Evolutionary conservation across 2,113 vertebrate genomes (phyloP).

Genomic region (Oreochromis tanganicae): DNA sequence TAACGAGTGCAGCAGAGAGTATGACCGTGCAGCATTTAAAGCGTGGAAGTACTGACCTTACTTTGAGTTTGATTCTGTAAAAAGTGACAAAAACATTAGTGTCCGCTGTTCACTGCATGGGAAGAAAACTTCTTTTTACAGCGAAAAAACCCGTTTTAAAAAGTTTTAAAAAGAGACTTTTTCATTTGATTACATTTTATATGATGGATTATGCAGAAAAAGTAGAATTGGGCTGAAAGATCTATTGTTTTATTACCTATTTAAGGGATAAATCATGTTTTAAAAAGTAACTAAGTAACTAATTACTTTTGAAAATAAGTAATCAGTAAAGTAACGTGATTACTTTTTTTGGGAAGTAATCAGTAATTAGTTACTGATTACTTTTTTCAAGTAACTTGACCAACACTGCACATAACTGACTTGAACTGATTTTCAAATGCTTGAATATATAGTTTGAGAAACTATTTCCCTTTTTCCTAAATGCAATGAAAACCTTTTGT

Average conservation of each 20-base stretch:
- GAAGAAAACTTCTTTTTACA: no score
- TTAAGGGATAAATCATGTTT: fast-evolving
- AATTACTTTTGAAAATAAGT: neutral
- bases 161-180: neutral
- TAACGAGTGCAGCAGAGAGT: no score
- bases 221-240: neutral
- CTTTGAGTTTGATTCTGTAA: no score
- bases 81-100: no score
- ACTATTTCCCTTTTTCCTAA: neutral
- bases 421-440: fast-evolving
- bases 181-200: neutral
- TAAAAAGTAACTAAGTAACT: neutral
- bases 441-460: neutral
- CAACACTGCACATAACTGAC: neutral
- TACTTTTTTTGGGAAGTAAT: fast-evolving
- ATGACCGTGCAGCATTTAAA: no score
- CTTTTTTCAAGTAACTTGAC: neutral
- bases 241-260: fast-evolving
- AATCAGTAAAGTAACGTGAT: fast-evolving
- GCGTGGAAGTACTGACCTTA: no score
- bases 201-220: neutral
- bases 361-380: neutral
- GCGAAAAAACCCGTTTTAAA: no score
- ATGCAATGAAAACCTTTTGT: neutral
- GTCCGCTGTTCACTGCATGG: no score